Percentiles rank a stretch among this genome's conserved stretches.
These are phyloP conservation scores for Drosophila parvula DNA, from an alignment of 1,140 invertebrate genomes.

Conservation along the genomic window DNA sequence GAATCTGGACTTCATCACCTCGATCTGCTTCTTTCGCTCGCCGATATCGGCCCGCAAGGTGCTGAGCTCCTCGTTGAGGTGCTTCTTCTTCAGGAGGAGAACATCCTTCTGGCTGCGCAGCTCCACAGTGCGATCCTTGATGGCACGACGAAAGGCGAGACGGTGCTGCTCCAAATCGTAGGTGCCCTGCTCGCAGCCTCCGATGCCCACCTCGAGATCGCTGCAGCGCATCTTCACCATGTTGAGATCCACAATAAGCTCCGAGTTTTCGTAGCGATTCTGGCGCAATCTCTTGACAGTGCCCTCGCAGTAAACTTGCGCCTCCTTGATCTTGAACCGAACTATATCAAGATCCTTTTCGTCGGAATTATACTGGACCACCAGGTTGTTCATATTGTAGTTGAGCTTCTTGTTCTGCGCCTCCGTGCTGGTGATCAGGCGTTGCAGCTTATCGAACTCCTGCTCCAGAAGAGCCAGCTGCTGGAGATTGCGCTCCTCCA, in stretches of 20 bases:
- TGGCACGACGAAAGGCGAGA: constrained; percentile 86
- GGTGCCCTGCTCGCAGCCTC: constrained; percentile 85
- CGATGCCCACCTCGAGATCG: constrained; percentile 85
- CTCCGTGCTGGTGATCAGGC: constrained; percentile 81
- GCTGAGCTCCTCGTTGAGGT: constrained; percentile 85
- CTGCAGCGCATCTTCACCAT: constrained; percentile 86
- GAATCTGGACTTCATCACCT: constrained; percentile 85
- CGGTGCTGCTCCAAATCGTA: constrained; percentile 86
- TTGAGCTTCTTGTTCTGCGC: constrained; percentile 85
- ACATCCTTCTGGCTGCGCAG: constrained; percentile 86
- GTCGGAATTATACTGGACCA: constrained; percentile 79
- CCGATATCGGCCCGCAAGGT: constrained; percentile 85
- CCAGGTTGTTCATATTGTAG: constrained; percentile 85
- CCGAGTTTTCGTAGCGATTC: constrained; percentile 85
- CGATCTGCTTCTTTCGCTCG: constrained; percentile 85
- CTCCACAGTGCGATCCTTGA: constrained; percentile 87
- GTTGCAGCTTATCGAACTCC: constrained; percentile 50
- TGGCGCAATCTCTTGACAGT: constrained; percentile 85
- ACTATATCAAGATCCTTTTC: constrained; percentile 60
- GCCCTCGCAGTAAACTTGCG: constrained; percentile 84
- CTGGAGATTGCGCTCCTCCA: constrained; percentile 47
- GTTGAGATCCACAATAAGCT: constrained; percentile 87
- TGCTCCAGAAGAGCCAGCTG: constrained; percentile 59
- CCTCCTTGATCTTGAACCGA: constrained; percentile 84
- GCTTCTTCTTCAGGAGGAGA: constrained; percentile 85